Conservation (phyloP, 2,113 vertebrate genomes). For the Osmerus mordax region DNA sequence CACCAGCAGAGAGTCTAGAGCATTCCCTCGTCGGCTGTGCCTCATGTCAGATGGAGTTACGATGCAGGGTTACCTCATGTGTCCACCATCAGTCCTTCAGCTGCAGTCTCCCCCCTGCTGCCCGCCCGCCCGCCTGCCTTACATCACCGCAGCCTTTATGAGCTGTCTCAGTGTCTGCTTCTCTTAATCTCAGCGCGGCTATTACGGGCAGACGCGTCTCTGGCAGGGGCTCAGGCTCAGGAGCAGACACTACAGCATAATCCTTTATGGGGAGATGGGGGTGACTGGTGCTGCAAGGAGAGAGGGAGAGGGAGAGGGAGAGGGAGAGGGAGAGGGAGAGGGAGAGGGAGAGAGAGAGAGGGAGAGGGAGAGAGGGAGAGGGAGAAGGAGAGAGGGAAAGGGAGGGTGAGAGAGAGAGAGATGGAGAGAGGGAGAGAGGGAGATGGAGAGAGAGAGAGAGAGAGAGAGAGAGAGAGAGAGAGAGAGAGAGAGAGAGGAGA, state of each 20-base stretch:
- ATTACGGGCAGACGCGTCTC: slow-evolving; percentile 38
- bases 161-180: slow-evolving; percentile 48
- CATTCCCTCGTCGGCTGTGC: slow-evolving; percentile 18
- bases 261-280: slow-evolving; percentile 31
- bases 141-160: slow-evolving; percentile 44
- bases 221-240: slow-evolving; percentile 41
- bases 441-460: neutral
- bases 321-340: neutral
- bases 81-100: slow-evolving; percentile 6
- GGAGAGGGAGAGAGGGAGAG: neutral
- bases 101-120: neutral
- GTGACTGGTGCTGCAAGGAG: slow-evolving; percentile 22
- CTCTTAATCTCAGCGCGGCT: slow-evolving; percentile 51
- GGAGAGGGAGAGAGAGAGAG: neutral
- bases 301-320: neutral
- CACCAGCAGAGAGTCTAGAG: too few relatives aligned
- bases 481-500: neutral
- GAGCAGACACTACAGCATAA: slow-evolving; percentile 41
- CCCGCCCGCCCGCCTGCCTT: slow-evolving; percentile 9
- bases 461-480: neutral
- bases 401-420: neutral
- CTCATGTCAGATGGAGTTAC: slow-evolving; percentile 46
- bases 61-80: slow-evolving; percentile 43
- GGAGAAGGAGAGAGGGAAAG: neutral
- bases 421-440: neutral